These are phyloP conservation scores for Epinephelus moara DNA, from an alignment of 2,113 vertebrate species.

Conservation along the genomic window DNA sequence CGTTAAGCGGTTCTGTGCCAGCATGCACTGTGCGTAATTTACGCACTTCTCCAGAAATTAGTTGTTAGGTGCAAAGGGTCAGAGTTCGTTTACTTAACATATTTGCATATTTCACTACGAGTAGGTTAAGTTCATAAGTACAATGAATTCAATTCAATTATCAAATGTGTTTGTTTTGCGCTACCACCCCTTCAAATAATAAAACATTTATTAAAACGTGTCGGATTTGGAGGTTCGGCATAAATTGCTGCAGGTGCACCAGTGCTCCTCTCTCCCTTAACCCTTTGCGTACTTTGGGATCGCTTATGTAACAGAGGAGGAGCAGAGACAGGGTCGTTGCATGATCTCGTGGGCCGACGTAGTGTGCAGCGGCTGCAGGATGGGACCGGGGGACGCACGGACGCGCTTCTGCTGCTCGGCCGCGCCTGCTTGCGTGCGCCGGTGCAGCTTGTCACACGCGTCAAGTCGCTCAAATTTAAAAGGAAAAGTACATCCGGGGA, in stretches of 20 bases:
- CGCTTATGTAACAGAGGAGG: conserved; percentile 40
- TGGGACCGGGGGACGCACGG: neutral
- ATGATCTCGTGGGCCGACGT: conserved; percentile 1
- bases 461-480: neutral
- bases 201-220: neutral
- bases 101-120: too few species aligned
- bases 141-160: neutral
- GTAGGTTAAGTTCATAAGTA: neutral
- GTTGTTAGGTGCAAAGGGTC: neutral
- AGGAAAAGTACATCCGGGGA: neutral
- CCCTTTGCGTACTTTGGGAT: neutral
- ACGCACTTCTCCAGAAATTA: conserved; percentile 15
- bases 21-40: conserved; percentile 25
- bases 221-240: neutral
- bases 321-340: conserved; percentile 3
- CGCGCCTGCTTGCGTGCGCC: neutral
- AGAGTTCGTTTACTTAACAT: neutral
- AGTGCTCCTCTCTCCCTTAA: neutral
- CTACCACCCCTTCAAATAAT: neutral
- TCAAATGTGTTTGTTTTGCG: neutral
- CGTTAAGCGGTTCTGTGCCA: neutral
- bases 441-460: neutral
- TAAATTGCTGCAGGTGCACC: conserved; percentile 20
- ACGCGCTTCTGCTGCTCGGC: neutral
- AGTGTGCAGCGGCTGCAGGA: neutral